phyloP scores from a whole-genome alignment of 2,797 vertebrate species.

The Sebastes wilsoni region DNA sequence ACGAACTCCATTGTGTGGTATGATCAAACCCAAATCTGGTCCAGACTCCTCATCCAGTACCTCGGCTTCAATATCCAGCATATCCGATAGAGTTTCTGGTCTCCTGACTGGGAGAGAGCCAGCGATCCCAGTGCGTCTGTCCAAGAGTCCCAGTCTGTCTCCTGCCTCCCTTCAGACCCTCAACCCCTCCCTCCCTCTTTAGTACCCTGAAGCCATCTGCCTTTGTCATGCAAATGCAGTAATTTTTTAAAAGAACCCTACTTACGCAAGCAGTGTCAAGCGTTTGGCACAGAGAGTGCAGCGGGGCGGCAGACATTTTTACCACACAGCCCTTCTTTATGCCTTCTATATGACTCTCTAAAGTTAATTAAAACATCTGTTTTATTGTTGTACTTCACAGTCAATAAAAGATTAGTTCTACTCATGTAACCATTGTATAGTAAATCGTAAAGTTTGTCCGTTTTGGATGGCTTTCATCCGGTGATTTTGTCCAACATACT shows the following conservation, averaged over 20 bases:
- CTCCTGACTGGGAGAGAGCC: constrained; percentile 42
- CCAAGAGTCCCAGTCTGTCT: constrained; percentile 41
- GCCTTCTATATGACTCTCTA: constrained; percentile 27
- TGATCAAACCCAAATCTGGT: constrained; percentile 25
- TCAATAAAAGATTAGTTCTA: constrained; percentile 25
- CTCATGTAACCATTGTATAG: constrained; percentile 2
- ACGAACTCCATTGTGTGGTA: constrained; percentile 11
- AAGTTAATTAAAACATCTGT: constrained; percentile 40
- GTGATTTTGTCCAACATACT: background rate
- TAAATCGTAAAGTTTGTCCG: background rate
- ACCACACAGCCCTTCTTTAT: constrained; percentile 56
- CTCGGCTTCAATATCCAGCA: constrained; percentile 33
- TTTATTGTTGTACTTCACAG: constrained; percentile 29
- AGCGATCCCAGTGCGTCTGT: constrained; percentile 46
- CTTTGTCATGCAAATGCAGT: constrained; percentile 85
- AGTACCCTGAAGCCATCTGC: constrained; percentile 61
- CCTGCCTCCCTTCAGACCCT: constrained; percentile 42
- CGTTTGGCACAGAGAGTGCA: constrained; percentile 71
- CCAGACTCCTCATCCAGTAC: constrained; percentile 6
- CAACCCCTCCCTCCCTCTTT: constrained; percentile 41
- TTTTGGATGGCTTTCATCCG: background rate
- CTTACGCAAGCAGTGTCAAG: constrained; percentile 82
- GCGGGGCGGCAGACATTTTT: constrained; percentile 54
- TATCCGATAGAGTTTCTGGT: constrained; percentile 42
- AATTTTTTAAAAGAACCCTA: constrained; percentile 76